These are phyloP conservation scores for Saxidomus purpurata DNA, from an alignment of 1,140 invertebrate genomes.

Conservation along the genomic window DNA sequence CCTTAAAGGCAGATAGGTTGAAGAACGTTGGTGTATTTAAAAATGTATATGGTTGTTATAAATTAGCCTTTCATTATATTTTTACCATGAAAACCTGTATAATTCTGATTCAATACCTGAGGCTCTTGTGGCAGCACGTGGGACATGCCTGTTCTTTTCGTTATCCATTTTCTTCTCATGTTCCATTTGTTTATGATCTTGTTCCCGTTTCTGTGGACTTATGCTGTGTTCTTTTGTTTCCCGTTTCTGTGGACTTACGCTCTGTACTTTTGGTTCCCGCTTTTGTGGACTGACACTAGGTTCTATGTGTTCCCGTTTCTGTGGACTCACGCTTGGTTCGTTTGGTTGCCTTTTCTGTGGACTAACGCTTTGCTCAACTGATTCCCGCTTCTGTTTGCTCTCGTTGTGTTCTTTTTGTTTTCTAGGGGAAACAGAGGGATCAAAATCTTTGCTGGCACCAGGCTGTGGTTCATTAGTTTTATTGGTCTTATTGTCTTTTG, in stretches of 20 bases:
- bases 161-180: background rate
- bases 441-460: background rate
- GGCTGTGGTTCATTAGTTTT: background rate
- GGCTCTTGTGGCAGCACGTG: background rate
- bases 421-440: background rate
- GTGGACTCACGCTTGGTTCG: background rate
- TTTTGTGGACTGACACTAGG: background rate
- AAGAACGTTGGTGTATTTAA: too few species aligned
- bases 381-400: background rate
- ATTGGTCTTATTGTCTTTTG: background rate
- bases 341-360: background rate
- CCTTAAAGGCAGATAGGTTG: too few species aligned
- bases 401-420: background rate
- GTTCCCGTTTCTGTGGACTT: background rate
- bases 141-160: background rate
- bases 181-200: background rate
- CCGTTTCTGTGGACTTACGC: background rate
- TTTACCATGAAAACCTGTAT: too few species aligned
- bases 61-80: too few species aligned
- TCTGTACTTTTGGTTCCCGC: background rate
- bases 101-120: slow-evolving; percentile 6
- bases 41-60: too few species aligned
- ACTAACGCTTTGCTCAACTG: background rate
- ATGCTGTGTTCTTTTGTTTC: background rate
- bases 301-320: background rate